phyloP scores from a whole-genome alignment of 2,888 invertebrate species.

The Tethea ocularis region DNA sequence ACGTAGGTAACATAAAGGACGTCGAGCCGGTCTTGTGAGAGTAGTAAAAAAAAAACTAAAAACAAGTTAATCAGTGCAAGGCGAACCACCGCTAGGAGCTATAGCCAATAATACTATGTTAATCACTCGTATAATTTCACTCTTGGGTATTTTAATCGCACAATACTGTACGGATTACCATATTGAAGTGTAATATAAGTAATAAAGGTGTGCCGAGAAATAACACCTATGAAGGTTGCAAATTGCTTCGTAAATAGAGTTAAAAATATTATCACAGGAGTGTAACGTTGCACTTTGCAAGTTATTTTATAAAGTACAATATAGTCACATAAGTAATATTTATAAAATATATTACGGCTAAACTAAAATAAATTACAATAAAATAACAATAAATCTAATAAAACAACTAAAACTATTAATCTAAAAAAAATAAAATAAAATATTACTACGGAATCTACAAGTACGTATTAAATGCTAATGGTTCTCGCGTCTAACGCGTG shows the following conservation, averaged over 20 bases:
- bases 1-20: neutral
- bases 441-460: no score
- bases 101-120: neutral
- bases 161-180: neutral
- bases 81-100: neutral
- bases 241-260: neutral
- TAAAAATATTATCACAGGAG: no score
- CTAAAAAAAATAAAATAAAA: no score
- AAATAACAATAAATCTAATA: no score
- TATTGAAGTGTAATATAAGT: neutral
- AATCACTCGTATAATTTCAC: slow-evolving; percentile 5
- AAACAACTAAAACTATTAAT: no score
- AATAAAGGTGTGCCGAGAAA: neutral
- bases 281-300: no score
- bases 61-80: slow-evolving; percentile 2
- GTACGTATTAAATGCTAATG: no score
- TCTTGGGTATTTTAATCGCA: neutral
- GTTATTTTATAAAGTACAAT: no score
- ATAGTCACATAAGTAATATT: no score
- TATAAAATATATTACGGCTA: no score
- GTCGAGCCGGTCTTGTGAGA: neutral
- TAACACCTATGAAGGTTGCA: slow-evolving; percentile 7
- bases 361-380: no score
- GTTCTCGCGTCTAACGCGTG: no score
- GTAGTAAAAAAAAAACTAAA: neutral